These are phyloP conservation scores for Cinclus cinclus DNA, from an alignment of 2,113 vertebrate species.

Conservation along the genomic window DNA sequence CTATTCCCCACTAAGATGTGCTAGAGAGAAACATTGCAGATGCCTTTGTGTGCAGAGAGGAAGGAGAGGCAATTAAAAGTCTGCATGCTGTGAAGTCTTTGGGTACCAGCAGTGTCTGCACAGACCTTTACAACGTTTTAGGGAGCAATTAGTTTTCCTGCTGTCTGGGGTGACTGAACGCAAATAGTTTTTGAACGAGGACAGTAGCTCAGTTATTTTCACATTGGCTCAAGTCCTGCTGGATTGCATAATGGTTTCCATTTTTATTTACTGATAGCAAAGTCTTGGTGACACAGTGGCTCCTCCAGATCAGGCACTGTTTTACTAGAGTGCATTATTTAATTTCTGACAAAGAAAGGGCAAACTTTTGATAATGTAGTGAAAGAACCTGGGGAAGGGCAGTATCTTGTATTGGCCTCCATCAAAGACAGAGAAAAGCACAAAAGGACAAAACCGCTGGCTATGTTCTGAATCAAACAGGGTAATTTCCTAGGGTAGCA, in stretches of 20 bases:
- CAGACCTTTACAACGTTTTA: background rate
- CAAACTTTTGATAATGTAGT: background rate
- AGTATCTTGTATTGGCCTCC: background rate
- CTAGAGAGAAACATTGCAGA: background rate
- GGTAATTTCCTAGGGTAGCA: background rate
- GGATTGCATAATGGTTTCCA: background rate
- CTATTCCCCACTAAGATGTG: background rate
- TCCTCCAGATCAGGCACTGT: background rate
- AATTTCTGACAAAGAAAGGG: background rate
- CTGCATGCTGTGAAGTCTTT: conserved; percentile 20
- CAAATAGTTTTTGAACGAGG: background rate
- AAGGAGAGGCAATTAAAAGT: conserved; percentile 22
- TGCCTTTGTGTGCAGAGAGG: background rate
- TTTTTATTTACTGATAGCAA: background rate
- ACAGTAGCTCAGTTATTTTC: background rate
- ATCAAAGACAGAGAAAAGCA: background rate
- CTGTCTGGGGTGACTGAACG: background rate
- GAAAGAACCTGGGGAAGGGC: background rate
- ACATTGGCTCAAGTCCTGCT: background rate
- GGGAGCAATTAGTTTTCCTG: background rate
- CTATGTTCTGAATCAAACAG: background rate
- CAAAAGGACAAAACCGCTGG: background rate
- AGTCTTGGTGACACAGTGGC: background rate
- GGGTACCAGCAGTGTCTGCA: background rate
- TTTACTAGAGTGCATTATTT: background rate